A percentile compares a stretch with the other conserved stretches of the same genome.
Conservation (phyloP, 2,797 vertebrate genomes). For the Cynopterus sphinx region DNA sequence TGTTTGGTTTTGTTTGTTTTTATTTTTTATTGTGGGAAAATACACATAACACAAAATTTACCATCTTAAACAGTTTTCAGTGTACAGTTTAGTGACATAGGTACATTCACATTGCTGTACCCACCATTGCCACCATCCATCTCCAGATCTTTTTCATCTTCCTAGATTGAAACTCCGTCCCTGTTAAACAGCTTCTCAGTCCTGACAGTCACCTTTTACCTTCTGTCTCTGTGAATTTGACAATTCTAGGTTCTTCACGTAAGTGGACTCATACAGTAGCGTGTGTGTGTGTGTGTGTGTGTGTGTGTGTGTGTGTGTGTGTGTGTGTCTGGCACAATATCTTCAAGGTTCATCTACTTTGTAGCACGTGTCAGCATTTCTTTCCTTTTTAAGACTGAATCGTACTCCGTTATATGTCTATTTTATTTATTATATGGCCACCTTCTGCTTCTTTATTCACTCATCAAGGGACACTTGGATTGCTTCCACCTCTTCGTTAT, state of each 20-base stretch:
- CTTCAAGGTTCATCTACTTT: not conserved
- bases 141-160: not conserved
- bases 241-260: no score
- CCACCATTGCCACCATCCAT: not conserved
- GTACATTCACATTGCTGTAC: not conserved
- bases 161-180: not conserved
- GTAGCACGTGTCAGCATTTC: not conserved
- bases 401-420: accelerated
- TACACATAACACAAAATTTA: not conserved
- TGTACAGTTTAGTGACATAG: not conserved
- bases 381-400: not conserved
- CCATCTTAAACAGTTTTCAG: not conserved
- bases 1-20: not conserved
- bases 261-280: not conserved
- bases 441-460: not conserved
- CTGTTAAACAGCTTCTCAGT: not conserved
- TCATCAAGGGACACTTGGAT: not conserved
- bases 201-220: not conserved
- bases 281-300: not conserved
- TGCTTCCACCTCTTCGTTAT: not conserved
- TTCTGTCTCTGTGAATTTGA: not conserved
- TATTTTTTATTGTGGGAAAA: not conserved
- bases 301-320: no score
- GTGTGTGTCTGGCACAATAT: not conserved
- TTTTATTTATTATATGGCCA: not conserved